Percentiles rank a stretch among this genome's conserved stretches.
phyloP scores from a whole-genome alignment of 2,113 vertebrate genomes.

The Ochotona curzoniae region DNA sequence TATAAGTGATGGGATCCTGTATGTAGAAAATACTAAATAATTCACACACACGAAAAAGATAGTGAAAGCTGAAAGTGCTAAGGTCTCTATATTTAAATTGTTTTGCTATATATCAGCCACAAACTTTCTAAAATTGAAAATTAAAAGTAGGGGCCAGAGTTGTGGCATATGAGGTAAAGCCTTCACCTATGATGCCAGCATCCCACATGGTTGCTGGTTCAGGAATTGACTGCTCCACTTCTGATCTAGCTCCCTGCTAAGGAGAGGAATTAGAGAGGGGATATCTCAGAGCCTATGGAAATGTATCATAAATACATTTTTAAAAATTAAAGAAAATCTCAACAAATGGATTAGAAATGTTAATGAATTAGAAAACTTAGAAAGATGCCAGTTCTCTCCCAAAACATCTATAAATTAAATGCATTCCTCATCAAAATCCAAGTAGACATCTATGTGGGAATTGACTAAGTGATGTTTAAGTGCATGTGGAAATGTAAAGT shows the following conservation, averaged over 20 bases:
- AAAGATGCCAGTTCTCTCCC: not conserved
- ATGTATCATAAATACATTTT: not conserved
- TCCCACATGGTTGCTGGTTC: too few relatives aligned
- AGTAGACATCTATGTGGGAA: not conserved
- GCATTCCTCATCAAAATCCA: conserved; percentile 26
- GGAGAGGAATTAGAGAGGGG: too few relatives aligned
- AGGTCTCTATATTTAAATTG: not conserved
- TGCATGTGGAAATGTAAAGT: not conserved
- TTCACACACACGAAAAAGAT: not conserved
- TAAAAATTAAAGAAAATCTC: conserved; percentile 45
- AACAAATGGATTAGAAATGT: not conserved
- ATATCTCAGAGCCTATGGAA: too few relatives aligned
- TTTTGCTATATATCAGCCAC: not conserved
- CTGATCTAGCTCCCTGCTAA: too few relatives aligned
- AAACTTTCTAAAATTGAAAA: conserved; percentile 36
- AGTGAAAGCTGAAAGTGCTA: not conserved
- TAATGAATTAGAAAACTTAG: not conserved
- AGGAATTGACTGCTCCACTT: too few relatives aligned
- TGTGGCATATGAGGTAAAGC: too few relatives aligned
- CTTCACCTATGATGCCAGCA: too few relatives aligned
- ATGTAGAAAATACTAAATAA: conserved; percentile 26
- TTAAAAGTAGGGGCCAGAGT: conserved; percentile 9
- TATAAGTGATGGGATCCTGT: not conserved
- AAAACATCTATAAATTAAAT: not conserved
- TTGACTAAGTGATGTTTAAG: conserved; percentile 22